Evolutionary conservation across 2,113 vertebrate species (phyloP).

Genomic region (Pithys albifrons): DNA sequence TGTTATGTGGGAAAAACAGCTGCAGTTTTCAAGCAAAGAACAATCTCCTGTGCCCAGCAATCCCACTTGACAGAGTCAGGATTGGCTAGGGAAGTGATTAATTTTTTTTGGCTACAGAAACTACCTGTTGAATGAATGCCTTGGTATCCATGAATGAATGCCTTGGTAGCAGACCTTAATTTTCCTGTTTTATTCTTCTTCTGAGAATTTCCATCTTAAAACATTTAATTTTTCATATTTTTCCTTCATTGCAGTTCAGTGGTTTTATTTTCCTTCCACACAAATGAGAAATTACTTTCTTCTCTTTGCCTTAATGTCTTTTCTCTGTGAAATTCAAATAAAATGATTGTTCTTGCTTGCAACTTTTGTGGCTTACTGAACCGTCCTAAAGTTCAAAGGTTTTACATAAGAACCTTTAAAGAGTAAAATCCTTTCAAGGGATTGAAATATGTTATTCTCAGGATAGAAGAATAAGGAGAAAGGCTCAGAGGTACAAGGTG

Average conservation of each 20-base stretch:
- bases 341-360: background rate
- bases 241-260: background rate
- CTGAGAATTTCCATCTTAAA: background rate
- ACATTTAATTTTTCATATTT: background rate
- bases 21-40: background rate
- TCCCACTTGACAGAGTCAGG: background rate
- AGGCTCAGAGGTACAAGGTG: background rate
- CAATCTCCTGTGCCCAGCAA: background rate
- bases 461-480: background rate
- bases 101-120: background rate
- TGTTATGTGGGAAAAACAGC: background rate
- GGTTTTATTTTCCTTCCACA: background rate
- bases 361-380: background rate
- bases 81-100: background rate
- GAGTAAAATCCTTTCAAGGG: constrained; percentile 9
- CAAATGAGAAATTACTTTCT: background rate
- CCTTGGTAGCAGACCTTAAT: background rate
- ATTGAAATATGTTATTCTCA: background rate
- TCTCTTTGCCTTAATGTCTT: background rate
- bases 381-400: constrained; percentile 10
- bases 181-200: background rate
- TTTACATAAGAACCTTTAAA: constrained; percentile 9
- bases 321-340: constrained; percentile 16
- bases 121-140: background rate
- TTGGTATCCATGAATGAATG: background rate